Base-by-base conservation (phyloP, 2,113 vertebrate species). In the Semicossyphus pulcher region DNA sequence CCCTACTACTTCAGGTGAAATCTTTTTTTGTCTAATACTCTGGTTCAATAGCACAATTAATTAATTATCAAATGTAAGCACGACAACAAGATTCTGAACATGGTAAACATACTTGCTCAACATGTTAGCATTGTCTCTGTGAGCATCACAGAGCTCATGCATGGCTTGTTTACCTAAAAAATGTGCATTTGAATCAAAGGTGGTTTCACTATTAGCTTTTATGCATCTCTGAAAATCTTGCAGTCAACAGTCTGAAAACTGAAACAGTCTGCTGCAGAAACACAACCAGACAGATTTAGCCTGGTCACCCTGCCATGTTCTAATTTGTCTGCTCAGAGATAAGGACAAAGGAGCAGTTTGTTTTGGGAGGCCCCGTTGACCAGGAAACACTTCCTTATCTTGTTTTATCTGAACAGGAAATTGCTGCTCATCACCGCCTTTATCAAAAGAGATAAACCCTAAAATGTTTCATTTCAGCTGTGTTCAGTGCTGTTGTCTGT, bases 261-360 rank as follows among this genome's bases (percentile, higher is more conserved):
- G 74, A 58, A 61, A 78, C 80, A 62, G 75, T 29, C 12, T 41
- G 47, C 49, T 12, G 11, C 36, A 60, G 49, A 51, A 62, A 56
- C 54, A 53, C 48, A 68, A 65, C 16, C 45, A 64, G 21, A 56
- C 44, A 36, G 14, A 57, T 51, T 62, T 9, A 20, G 14, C 2
- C 49, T 12, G 1, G 4, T 49, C 42, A 4, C 9, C 21, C 26
- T 4, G 12, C 52, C 53, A 48, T 49, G 71, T 18, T 65, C 32
- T 32, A 28, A 67, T 78, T 26, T 52, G 25, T 60, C 21, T 26
- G 37, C 61, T 69, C 37, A 16, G 72, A 31, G 57, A 86, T 84
- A 84, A 86, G 36, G 15, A 64, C 66, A 73, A 61, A 67, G 60
- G 62, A 72, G 45, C 62, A 56, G 49, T 65, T 66, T 73, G 67